Evolutionary conservation across 2,113 vertebrate species (phyloP).

Genomic region (Uria aalge): DNA sequence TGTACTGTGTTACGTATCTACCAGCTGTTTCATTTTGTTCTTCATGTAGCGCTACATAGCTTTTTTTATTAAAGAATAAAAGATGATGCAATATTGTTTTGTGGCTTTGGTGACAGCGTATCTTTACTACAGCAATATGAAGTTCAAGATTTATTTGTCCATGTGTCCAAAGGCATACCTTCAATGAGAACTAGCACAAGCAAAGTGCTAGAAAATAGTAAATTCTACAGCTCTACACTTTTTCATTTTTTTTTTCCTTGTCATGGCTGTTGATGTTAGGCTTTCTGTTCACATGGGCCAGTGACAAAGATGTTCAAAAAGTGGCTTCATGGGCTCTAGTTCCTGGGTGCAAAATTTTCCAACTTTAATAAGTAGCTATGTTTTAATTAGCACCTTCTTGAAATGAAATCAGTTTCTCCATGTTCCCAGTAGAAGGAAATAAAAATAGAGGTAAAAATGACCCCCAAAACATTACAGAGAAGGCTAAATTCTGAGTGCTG

Average conservation of each 20-base stretch:
- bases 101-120: background rate
- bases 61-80: background rate
- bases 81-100: background rate
- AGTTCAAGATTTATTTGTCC: background rate
- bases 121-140: background rate
- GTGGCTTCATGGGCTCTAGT: background rate
- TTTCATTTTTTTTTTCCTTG: background rate
- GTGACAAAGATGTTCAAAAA: background rate
- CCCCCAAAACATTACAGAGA: background rate
- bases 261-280: background rate
- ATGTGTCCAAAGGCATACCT: background rate
- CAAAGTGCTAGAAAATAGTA: background rate
- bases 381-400: background rate
- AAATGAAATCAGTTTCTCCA: background rate
- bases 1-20: background rate
- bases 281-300: background rate
- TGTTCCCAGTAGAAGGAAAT: background rate
- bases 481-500: background rate
- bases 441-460: background rate
- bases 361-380: background rate
- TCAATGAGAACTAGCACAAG: background rate
- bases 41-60: background rate
- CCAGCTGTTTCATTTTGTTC: background rate
- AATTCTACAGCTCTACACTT: background rate
- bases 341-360: background rate